Evolutionary conservation across 2,113 vertebrate genomes (phyloP), one percentile per base, ranked within the genome.

Genomic region (Larimichthys crocea): DNA sequence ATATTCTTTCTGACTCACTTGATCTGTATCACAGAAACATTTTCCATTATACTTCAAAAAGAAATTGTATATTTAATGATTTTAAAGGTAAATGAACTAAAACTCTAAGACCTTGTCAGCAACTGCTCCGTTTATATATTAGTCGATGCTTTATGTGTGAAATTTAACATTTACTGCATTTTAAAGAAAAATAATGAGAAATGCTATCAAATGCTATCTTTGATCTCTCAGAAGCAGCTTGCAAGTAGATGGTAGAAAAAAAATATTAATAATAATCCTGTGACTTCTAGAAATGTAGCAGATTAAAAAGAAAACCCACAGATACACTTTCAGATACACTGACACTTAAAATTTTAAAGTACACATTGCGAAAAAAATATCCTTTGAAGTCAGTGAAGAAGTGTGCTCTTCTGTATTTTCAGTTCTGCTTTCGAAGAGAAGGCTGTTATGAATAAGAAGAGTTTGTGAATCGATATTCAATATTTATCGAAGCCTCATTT

Each of bases 321-420:
- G 46, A 77, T 74, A 59, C 29, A 53, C 52, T 68, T 59, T 67
- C 77, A 49, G 63, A 67, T 67, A 52, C 29, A 85, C 44, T 74
- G 52, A 66, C 82, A 79, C 20, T 75, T 85, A 53, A 44, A 53
- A 68, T 55, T 53, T 65, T 57, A 76, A 82, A 79, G 64, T 61
- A 77, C 65, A 79, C 31, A 57, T 35, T 52, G 17, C 29, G 26
- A 20, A 74, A 31, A 31, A 57, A 4, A 3, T 15, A 35, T 35
- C n/a, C 74, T 85, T 81, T 88, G 78, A 88, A 79, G 85, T 80
- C 67, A 26, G 19, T 3, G 26, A 40, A 12, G 68, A 66, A 24
- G 56, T 26, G 40, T 29, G 42, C 50, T 48, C n/a, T 42, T 24
- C 24, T 24, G 1, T 31, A 24, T 70, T 56, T 71, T 74, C 20